Evolutionary conservation across 1,140 invertebrate genomes (phyloP).

Genomic region (Papilio machaon): DNA sequence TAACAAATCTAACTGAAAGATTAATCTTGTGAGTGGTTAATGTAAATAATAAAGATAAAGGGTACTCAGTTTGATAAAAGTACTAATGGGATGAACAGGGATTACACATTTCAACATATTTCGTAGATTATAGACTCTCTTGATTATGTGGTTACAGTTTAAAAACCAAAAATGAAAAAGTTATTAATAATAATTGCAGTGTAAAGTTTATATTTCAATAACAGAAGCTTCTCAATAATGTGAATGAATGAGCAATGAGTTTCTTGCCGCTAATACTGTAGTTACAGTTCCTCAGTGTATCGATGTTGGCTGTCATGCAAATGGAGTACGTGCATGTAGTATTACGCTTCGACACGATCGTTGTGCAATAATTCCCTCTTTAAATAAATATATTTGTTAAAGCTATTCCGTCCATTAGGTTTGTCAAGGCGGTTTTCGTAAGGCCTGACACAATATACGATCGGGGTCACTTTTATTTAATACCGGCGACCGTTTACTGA

Average conservation of each 20-base stretch:
- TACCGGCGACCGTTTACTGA: slow-evolving; percentile 22
- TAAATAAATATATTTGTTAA: slow-evolving; percentile 72
- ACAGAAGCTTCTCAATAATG: not conserved
- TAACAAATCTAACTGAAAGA: slow-evolving; percentile 15
- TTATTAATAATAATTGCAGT: not conserved
- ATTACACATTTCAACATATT: not conserved
- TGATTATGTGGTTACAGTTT: not conserved
- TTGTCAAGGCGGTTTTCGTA: slow-evolving; percentile 73
- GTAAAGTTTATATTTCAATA: slow-evolving; percentile 9
- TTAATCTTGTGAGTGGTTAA: slow-evolving; percentile 1
- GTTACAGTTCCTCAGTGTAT: slow-evolving; percentile 14
- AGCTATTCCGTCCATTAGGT: slow-evolving; percentile 68
- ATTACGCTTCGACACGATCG: slow-evolving; percentile 58
- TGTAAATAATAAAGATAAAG: not conserved
- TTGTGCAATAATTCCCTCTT: slow-evolving; percentile 65
- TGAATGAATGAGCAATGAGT: not conserved
- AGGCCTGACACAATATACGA: slow-evolving; percentile 56
- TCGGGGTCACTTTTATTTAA: slow-evolving; percentile 41
- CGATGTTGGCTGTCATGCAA: slow-evolving; percentile 39
- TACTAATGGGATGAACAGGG: slow-evolving; percentile 2
- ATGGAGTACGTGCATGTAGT: slow-evolving; percentile 43
- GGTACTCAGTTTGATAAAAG: slow-evolving; percentile 4
- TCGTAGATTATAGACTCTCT: not conserved
- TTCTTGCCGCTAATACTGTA: not conserved
- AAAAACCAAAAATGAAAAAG: not conserved